A percentile compares a stretch with the other conserved stretches of the same genome.
These are phyloP conservation scores for Tricholauxania praeusta DNA, from an alignment of 2,888 invertebrate species.

Conservation along the genomic window DNA sequence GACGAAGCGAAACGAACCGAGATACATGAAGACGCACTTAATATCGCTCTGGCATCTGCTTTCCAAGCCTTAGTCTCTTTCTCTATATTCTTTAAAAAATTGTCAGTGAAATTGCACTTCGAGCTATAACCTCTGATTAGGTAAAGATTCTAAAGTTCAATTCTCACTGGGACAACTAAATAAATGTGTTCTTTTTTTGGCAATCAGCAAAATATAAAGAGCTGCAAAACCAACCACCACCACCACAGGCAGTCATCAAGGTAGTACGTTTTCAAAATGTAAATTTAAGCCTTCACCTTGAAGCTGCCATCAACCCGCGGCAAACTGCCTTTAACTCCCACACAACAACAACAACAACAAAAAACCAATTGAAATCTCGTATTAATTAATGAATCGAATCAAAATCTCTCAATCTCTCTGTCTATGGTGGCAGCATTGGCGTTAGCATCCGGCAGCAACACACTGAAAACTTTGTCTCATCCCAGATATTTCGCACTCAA, in stretches of 20 bases:
- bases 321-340: neutral
- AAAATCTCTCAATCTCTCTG: slow-evolving; percentile 73
- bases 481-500: neutral
- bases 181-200: slow-evolving; percentile 6
- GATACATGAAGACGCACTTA: too few species aligned
- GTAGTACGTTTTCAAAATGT: slow-evolving; percentile 28
- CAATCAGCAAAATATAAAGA: slow-evolving; percentile 23
- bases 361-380: slow-evolving; percentile 41
- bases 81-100: too few species aligned
- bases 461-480: neutral
- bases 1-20: too few species aligned
- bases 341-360: neutral
- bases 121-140: too few species aligned
- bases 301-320: neutral
- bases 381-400: slow-evolving; percentile 72
- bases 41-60: too few species aligned
- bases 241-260: slow-evolving; percentile 8
- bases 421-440: neutral
- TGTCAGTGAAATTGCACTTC: too few species aligned
- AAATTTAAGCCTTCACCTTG: slow-evolving; percentile 18
- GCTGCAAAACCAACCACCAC: neutral
- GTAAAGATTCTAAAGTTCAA: too few species aligned
- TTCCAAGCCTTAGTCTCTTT: too few species aligned
- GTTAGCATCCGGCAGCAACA: neutral
- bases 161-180: too few species aligned